Evolutionary conservation across 1,140 invertebrate genomes (phyloP), one percentile per base, ranked within the genome.

Genomic region (Armadillidium nasatum): DNA sequence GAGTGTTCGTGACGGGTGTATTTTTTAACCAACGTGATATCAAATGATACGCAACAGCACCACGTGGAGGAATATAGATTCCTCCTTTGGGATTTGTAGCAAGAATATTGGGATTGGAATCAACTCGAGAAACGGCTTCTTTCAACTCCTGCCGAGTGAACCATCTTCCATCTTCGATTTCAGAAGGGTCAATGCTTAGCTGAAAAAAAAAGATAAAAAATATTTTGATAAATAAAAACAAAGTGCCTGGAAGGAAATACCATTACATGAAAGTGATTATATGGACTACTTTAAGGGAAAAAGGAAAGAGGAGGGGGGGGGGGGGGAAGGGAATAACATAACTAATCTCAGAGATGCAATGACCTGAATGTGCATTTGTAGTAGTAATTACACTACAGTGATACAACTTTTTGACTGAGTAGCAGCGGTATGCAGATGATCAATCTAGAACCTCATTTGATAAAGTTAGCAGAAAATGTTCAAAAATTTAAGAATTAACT

Each of bases 111-210:
- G 33, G 33, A 33, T 33, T 33, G 33, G 33, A 33, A 33, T 33
- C 33, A 33, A 33, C 82, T 54, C 83, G 78, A 3, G 83, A 72
- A 10, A 85, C 44, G 9, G 86, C 85, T 22, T 76, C 77, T 43
- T 72, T 67, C 0, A 89, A 83, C 81, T 88, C 86, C 10, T 84
- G 79, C 60, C 85, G 82, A 1, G 83, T 79, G 82, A 89, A 89
- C 88, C 88, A 89, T 44, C 82, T 81, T 7, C 86, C 88, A 80
- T 86, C 85, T 81, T 88, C 87, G 44, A 89, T 79, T 82, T 89
- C 88, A 33, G 84, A 83, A 68, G 84, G 82, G 80, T 88, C 87
- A 44, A 88, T 82, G n/a, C 82, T 80, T 10, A 86, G 77, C 88
- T 88, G 80, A 72, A 83, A 79, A 46, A 23, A 70, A 22, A 77